phyloP scores from a whole-genome alignment of 2,888 invertebrate genomes.

The Xestia ashworthii region DNA sequence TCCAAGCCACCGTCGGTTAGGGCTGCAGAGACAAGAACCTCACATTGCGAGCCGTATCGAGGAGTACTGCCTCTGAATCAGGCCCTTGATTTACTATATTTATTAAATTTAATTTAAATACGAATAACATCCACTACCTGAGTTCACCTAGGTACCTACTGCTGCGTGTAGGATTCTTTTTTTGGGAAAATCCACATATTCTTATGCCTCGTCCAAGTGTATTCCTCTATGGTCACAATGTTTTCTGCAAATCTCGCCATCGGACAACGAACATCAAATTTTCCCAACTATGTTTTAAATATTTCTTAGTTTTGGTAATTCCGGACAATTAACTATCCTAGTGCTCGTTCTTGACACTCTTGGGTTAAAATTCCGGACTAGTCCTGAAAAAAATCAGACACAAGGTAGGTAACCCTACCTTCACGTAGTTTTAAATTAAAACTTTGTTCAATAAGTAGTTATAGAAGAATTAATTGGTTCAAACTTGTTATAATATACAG shows the following conservation, averaged over 20 bases:
- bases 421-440: constrained; percentile 65
- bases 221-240: not conserved
- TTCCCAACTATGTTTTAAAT: too few species aligned
- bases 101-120: too few species aligned
- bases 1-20: too few species aligned
- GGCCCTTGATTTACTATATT: too few species aligned
- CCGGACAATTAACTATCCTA: not conserved
- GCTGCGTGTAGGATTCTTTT: not conserved
- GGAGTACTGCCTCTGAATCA: too few species aligned
- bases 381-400: not conserved
- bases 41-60: too few species aligned
- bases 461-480: constrained; percentile 63
- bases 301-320: not conserved
- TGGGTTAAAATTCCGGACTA: not conserved
- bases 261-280: not conserved
- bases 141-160: not conserved
- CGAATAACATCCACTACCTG: too few species aligned
- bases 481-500: constrained; percentile 53
- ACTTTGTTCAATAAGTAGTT: constrained; percentile 61
- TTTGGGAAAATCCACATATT: not conserved
- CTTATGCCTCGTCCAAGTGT: not conserved
- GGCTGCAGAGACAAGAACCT: too few species aligned
- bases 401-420: constrained; percentile 14
- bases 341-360: not conserved
- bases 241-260: not conserved